Evolutionary conservation across 2,888 invertebrate genomes (phyloP), one percentile per base, ranked within the genome.

Genomic region (Tenthredo amoena): DNA sequence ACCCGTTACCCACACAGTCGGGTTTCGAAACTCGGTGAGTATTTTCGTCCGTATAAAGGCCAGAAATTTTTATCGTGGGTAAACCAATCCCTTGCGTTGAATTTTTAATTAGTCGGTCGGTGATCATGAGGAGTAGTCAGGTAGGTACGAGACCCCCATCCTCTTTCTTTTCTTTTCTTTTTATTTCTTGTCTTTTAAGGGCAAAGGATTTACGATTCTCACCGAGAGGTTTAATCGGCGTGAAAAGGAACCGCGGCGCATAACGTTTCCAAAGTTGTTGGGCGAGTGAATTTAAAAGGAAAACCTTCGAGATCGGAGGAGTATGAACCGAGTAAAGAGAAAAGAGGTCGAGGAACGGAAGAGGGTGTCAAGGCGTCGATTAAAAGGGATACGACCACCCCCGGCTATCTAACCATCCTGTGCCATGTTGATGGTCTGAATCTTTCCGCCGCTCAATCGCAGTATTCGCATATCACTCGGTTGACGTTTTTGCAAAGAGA

Each of bases 291-390:
- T 85, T 85, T 58, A 58, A 85, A 85, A 71, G 85, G 82, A 85
- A 85, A 85, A 55, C 71, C 68, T 79, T 18, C 58, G 21, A 50
- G 79, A 76, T 40, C 65, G 34, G 37, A 18, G 58, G 71, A 83
- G 82, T 37, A 77, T 55, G 74, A 72, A 76, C 85, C 71, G 65
- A 40, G 50, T 84, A 43, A 74, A 50, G 74, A 84, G 84, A 58
- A 71, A 68, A 77, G 83, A 84, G 83, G 82, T 85, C 79, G 86
- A 82, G 65, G 85, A 71, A 74, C 71, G 62, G 34, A 82, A 62
- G 62, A 62, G 62, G 85, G 62, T 58, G 77, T 62, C 72, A 76
- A 85, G 65, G 85, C 85, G 88, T 87, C 88, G 88, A 88, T 89
- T 88, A 87, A 86, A 86, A 85, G 74, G 85, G 85, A 87, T 85